Percentiles rank a stretch among this genome's conserved stretches.
These are phyloP conservation scores for Eptesicus fuscus DNA, from an alignment of 2,113 vertebrate species.

Conservation along the genomic window DNA sequence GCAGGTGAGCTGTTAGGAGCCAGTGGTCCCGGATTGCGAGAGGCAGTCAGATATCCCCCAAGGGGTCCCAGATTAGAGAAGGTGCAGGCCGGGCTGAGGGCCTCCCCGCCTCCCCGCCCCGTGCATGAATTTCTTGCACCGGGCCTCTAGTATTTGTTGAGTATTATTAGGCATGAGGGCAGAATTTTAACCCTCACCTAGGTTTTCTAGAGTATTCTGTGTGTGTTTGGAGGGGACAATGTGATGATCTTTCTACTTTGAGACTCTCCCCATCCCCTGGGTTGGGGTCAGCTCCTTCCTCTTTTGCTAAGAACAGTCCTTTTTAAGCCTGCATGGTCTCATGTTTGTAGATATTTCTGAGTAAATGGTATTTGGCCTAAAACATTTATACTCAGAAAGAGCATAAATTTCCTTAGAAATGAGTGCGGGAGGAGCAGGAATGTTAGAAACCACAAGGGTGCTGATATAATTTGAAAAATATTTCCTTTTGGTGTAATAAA, in stretches of 20 bases:
- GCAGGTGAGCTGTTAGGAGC: too few species aligned
- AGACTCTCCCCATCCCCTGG: not conserved
- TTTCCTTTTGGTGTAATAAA: slow-evolving; percentile 49
- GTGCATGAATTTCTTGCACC: too few species aligned
- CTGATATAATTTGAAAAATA: slow-evolving; percentile 47
- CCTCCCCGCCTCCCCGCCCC: too few species aligned
- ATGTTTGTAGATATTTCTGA: not conserved
- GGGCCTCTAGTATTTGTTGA: not conserved
- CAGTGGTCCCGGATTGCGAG: too few species aligned
- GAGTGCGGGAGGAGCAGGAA: slow-evolving; percentile 5
- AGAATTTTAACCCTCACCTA: not conserved
- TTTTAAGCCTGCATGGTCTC: not conserved
- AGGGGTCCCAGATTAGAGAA: too few species aligned
- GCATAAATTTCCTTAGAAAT: slow-evolving; percentile 57
- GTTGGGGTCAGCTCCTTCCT: not conserved
- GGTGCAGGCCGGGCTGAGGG: too few species aligned
- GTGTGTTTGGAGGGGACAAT: not conserved
- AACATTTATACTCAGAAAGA: not conserved
- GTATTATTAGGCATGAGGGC: not conserved
- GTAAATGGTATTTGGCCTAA: slow-evolving; percentile 8
- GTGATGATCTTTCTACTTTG: not conserved
- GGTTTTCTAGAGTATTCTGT: not conserved
- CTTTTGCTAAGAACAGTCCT: not conserved
- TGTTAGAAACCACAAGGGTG: slow-evolving; percentile 42
- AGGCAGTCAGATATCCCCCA: too few species aligned